Evolutionary conservation across 2,797 vertebrate genomes (phyloP), one percentile per base, ranked within the genome.

Genomic region (Urophycis tenuis): DNA sequence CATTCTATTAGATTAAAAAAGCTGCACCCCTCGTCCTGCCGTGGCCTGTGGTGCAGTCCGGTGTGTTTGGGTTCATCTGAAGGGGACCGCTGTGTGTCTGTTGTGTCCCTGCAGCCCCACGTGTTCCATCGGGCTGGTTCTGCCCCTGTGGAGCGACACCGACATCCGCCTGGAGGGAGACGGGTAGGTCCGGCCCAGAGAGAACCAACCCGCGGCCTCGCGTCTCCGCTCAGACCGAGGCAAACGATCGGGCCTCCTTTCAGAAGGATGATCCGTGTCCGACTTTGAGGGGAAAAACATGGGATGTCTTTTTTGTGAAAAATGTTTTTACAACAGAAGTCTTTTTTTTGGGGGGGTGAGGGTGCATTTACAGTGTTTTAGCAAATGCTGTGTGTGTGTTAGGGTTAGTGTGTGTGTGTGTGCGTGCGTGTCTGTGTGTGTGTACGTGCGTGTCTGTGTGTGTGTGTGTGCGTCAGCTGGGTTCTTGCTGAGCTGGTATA

Each of bases 161-260:
- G 97, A 96, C 88, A 98, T 99, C 85, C 97, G 97, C 84, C 92
- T 99, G 1, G 97, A 99, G n/a, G 98, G 98, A 74, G 98, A 99
- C 7, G 97, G 98, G 98, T 99, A 88, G 94, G 96, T 89, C 14
- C 25, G 17, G 30, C n/a, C n/a, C n/a, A n/a, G n/a, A n/a, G n/a
- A n/a, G n/a, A n/a, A n/a, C n/a, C n/a, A n/a, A n/a, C n/a, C n/a
- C 19, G 17, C 9, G 53, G 22, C 22, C 2, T 10, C 12, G 60
- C 53, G 22, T 22, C 25, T 9, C 7, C 15, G n/a, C 10, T 60
- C 7, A 22, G 22, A 53, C 22, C n/a, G 10, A 60, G 25, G 11
- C 22, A n/a, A 60, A 60, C 22, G 53, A 64, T n/a, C 25, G 53
- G 1, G n/a, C 9, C 53, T 2, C 5, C 7, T n/a, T 25, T 53